Base-by-base conservation (phyloP, 2,888 invertebrate species). In the Odontocerum albicorne region DNA sequence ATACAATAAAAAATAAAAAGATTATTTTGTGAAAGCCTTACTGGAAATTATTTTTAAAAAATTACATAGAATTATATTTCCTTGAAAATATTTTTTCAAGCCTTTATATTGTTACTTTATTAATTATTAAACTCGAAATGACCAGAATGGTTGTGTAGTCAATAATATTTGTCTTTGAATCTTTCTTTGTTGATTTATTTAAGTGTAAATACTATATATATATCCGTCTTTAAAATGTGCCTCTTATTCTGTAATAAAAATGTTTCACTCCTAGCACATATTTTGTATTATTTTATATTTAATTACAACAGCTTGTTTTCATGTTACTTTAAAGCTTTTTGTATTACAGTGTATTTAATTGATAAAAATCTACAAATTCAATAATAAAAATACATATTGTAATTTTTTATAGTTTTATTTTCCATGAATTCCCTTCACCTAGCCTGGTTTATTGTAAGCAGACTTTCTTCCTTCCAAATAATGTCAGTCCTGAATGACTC, bases 311-410 rank as follows among this genome's bases (percentile, higher is more conserved):
- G 64, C 63, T 63, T 62, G 62, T 63, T 54, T 55, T 63, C 63
- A 64, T 64, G 63, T 65, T 64, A n/a, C 64, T 62, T 64, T 62
- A 62, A 63, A 62, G 63, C 62, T 49, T 50, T 57, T n/a, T n/a
- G n/a, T n/a, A n/a, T n/a, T 60, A 12, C 13, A 16, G 22, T 21
- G 7, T 22, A 33, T 27, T 50, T 17, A 42, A 7, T 12, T n/a
- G 44, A 36, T 51, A 39, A 36, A 53, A 46, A 46, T 17, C 17
- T 4, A 27, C 10, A 27, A 27, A n/a, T n/a, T n/a, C n/a, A n/a
- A n/a, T n/a, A n/a, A 10, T 7, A 27, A 27, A 27, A 27, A 7
- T 27, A 27, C 27, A 27, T 7, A 27, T 27, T 27, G 27, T 27
- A 7, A 7, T 27, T 7, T 27, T 27, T 27, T 10, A 4, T 27